These are phyloP conservation scores for Orthonevra nobilis DNA, from an alignment of 2,888 invertebrate species.

Conservation along the genomic window DNA sequence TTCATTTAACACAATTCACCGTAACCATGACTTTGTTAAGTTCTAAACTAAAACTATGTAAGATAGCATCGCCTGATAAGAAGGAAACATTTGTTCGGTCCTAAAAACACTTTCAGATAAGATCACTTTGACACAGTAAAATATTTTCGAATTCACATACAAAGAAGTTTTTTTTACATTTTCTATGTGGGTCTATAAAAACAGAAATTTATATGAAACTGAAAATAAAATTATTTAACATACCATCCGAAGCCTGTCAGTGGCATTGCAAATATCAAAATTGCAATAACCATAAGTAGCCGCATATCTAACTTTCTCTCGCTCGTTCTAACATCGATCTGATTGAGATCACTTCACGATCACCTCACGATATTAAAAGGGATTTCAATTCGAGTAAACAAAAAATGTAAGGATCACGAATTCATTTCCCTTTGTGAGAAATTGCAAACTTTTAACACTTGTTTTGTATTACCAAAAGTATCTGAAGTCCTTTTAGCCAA, in stretches of 20 bases:
- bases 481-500: too few species aligned
- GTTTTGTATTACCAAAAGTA: too few species aligned
- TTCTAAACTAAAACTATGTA: constrained; percentile 5
- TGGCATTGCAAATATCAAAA: constrained; percentile 92
- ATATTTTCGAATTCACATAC: neutral
- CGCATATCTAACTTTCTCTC: constrained; percentile 82
- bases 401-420: too few species aligned
- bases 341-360: constrained; percentile 37
- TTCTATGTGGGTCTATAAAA: too few species aligned
- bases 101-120: constrained; percentile 47
- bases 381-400: too few species aligned
- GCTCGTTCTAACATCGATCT: constrained; percentile 67
- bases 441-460: too few species aligned
- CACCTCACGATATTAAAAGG: neutral
- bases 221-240: constrained; percentile 81
- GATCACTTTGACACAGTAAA: neutral
- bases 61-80: constrained; percentile 53
- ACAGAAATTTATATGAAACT: neutral
- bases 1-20: constrained; percentile 14
- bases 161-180: too few species aligned
- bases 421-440: too few species aligned
- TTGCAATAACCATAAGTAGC: constrained; percentile 90
- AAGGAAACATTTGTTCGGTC: constrained; percentile 38
- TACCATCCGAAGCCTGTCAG: constrained; percentile 94
- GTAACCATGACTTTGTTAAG: constrained; percentile 51